Conservation (phyloP, 2,888 invertebrate genomes). For the Lasioglossum figueresi region DNA sequence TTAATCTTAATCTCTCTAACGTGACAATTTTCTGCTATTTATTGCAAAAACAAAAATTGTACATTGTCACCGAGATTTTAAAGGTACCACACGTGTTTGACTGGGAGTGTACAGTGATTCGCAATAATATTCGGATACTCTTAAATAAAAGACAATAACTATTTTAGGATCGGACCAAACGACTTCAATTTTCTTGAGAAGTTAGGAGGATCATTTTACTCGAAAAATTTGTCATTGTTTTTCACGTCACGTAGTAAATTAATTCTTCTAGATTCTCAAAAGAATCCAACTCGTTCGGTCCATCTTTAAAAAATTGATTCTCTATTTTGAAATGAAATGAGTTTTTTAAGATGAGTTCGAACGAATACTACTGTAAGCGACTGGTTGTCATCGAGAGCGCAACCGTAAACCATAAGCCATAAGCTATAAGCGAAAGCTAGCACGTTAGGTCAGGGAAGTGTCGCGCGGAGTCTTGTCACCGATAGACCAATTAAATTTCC, state of each 20-base stretch:
- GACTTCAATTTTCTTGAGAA: not conserved
- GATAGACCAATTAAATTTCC: constrained; percentile 24
- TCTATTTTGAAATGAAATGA: not conserved
- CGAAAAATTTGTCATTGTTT: not conserved
- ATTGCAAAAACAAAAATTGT: not conserved
- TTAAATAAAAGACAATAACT: not conserved
- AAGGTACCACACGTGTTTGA: not conserved
- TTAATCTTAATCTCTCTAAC: not conserved
- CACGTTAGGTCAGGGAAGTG: constrained; percentile 29
- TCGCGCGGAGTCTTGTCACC: constrained; percentile 22
- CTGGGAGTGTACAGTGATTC: not conserved
- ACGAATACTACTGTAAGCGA: not conserved
- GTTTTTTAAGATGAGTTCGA: too few species aligned
- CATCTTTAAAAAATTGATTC: not conserved
- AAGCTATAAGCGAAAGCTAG: not conserved
- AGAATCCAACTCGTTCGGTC: not conserved
- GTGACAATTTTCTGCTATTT: not conserved
- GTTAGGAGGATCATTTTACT: not conserved
- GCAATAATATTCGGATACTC: not conserved
- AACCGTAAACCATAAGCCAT: not conserved
- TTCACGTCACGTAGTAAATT: not conserved
- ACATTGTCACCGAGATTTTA: not conserved
- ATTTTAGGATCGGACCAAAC: not conserved
- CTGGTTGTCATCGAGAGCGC: not conserved
- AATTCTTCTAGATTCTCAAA: not conserved